Evolutionary conservation across 2,888 invertebrate species (phyloP), one percentile per base, ranked within the genome.

Genomic region (Diachrysia chrysitis): DNA sequence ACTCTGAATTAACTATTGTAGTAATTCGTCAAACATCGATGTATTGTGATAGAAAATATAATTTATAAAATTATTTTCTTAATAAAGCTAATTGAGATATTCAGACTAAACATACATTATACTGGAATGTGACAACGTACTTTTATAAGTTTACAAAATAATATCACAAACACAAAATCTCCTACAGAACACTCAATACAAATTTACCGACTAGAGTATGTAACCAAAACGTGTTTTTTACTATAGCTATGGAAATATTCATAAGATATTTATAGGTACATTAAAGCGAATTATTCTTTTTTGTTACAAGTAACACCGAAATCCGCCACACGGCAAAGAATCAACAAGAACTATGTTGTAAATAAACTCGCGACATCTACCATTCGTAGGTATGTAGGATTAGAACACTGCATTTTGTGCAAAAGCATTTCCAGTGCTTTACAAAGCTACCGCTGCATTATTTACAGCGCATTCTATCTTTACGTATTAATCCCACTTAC

Each of bases 21-120:
- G 23, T 84, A 83, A 86, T 87, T 87, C 87, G 87, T 87, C 79
- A 76, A 66, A 62, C 56, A 68, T 87, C 87, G 87, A 87, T 87
- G 87, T 85, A 73, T 76, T 70, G 60, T 73, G 68, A 55, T 58
- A 58, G 71, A 79, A 42, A 78, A 72, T 61, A 65, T 71, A 73
- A 68, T 70, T 70, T 71, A 71, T 54, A 71, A 80, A 78, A 76
- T 71, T 72, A 69, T 66, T 57, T 66, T 53, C 37, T 57, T 23
- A 53, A 51, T 74, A 58, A 23, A 58, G 54, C 56, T 58, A 69
- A 68, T 73, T 61, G 64, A 67, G 61, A 66, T n/a, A 65, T 64
- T 71, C 73, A 62, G 55, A 60, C 72, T 72, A 71, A 71, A 69
- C 79, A 65, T 67, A 76, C 37, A 66, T 57, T 63, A 25, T 25